phyloP scores from a whole-genome alignment of 2,797 vertebrate species.

The Nothura maculosa region DNA sequence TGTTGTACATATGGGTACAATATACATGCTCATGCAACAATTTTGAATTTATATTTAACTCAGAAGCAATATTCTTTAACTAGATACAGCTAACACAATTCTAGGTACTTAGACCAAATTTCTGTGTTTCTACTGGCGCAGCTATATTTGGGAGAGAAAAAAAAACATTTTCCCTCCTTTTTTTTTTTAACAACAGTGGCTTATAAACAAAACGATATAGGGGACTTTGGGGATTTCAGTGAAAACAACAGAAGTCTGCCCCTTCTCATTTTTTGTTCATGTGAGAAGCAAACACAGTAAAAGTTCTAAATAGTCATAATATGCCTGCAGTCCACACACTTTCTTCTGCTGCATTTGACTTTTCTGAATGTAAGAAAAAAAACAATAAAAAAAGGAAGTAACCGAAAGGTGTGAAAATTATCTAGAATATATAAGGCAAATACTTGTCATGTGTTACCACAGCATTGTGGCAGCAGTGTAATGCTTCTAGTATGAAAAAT shows the following conservation, averaged over 20 bases:
- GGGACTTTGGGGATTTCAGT: background rate
- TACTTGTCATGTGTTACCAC: rapidly evolving
- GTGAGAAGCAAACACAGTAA: background rate
- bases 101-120: background rate
- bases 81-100: background rate
- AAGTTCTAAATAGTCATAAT: background rate
- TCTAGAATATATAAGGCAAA: background rate
- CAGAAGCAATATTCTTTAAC: too few relatives aligned
- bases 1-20: background rate
- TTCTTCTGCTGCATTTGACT: background rate
- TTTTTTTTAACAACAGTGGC: background rate
- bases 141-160: background rate
- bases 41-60: background rate
- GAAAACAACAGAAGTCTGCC: background rate
- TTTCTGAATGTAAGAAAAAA: background rate
- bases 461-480: background rate
- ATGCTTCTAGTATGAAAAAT: background rate
- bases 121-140: background rate
- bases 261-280: background rate
- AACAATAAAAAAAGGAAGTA: background rate
- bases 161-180: background rate
- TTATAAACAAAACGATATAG: background rate
- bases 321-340: background rate
- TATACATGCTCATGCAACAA: background rate
- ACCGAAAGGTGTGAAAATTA: background rate